Conservation (phyloP, 2,797 vertebrate genomes). For the Tachyglossus aculeatus region DNA sequence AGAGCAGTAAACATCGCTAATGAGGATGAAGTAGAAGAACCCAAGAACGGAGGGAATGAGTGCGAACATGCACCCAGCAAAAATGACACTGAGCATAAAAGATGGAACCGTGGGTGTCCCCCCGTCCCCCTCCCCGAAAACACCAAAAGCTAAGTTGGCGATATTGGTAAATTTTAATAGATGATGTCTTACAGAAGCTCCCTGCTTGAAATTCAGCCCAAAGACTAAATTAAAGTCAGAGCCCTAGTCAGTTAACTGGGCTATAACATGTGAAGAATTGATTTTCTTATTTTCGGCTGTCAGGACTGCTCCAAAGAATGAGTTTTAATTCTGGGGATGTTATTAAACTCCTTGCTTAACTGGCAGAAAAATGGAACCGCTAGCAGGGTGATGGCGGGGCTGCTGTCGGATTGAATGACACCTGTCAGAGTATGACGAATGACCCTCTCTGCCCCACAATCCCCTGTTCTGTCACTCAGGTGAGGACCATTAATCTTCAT, state of each 20-base stretch:
- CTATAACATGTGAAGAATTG: conserved; percentile 87
- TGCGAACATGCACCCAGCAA: conserved; percentile 56
- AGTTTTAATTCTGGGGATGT: conserved; percentile 92
- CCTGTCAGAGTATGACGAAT: conserved; percentile 99
- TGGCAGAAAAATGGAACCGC: conserved; percentile 80
- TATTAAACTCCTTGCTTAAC: conserved; percentile 87
- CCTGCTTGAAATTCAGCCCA: conserved; percentile 78
- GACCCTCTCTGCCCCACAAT: conserved; percentile 93
- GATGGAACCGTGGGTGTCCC: conserved; percentile 76
- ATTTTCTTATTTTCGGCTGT: conserved; percentile 95
- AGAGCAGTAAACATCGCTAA: conserved; percentile 74
- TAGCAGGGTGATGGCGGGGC: conserved; percentile 62
- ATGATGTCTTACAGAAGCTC: conserved; percentile 78
- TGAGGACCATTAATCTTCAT: conserved; percentile 99
- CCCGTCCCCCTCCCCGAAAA: too few species aligned
- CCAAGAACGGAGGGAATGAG: conserved; percentile 18
- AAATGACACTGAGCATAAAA: conserved; percentile 69
- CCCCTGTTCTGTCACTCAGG: conserved; percentile 96
- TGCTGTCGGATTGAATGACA: conserved; percentile 92
- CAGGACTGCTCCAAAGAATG: conserved; percentile 88
- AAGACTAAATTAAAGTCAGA: conserved; percentile 87
- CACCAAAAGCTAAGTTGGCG: conserved; percentile 72
- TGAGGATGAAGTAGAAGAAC: conserved; percentile 69
- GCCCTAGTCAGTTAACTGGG: conserved; percentile 79
- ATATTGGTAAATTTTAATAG: conserved; percentile 87